These are phyloP conservation scores for Gymnobelideus leadbeateri DNA, from an alignment of 2,113 vertebrate genomes.

Conservation along the genomic window DNA sequence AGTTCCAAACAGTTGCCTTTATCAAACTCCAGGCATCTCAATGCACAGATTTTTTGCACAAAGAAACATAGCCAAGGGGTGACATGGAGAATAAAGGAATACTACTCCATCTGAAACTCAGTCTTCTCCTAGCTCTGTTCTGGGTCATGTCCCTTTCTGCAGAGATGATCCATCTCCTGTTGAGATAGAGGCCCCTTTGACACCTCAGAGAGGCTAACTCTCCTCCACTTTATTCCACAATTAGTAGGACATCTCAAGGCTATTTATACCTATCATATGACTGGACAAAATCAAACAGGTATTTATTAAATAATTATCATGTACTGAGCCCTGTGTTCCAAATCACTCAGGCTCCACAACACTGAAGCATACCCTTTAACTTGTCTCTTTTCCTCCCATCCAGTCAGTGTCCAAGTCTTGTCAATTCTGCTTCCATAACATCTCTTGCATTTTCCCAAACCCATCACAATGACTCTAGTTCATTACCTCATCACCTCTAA, in stretches of 20 bases:
- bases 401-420: background rate
- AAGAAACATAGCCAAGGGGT: background rate
- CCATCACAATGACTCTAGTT: background rate
- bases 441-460: background rate
- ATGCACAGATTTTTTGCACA: background rate
- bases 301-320: background rate
- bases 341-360: background rate
- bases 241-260: background rate
- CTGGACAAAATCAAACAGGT: background rate
- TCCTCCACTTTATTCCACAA: background rate
- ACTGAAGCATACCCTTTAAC: background rate
- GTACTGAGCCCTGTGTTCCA: background rate
- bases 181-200: background rate
- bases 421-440: background rate
- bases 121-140: background rate
- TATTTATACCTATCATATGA: background rate
- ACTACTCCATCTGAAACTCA: background rate
- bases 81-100: background rate
- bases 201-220: background rate
- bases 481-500: background rate
- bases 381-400: background rate
- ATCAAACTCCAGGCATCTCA: background rate
- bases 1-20: background rate
- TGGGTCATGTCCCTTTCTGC: background rate
- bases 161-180: background rate